Conservation (phyloP, 2,888 invertebrate species). For the Temnothorax ravouxi region DNA sequence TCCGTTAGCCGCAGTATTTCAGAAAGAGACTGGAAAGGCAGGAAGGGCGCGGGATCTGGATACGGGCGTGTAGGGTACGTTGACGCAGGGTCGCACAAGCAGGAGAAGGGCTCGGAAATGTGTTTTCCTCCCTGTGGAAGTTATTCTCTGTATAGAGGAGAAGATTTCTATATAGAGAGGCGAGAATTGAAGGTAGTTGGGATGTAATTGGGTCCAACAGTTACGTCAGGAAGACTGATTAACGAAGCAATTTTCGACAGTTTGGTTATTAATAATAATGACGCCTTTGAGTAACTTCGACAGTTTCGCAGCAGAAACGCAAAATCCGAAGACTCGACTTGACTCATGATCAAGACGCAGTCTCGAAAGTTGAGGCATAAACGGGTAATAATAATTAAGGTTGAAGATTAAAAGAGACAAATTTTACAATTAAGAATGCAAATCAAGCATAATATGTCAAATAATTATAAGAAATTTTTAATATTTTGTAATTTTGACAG, state of each 20-base stretch:
- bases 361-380: slow-evolving; percentile 15
- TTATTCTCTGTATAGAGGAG: slow-evolving; percentile 50
- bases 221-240: slow-evolving; percentile 42
- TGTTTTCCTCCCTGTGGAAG: slow-evolving; percentile 35
- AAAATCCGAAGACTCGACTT: background rate
- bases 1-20: slow-evolving; percentile 67
- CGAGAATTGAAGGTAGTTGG: slow-evolving; percentile 44
- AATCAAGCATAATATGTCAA: background rate
- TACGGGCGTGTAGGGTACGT: slow-evolving; percentile 39
- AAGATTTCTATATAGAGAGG: slow-evolving; percentile 50
- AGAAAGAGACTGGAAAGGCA: slow-evolving; percentile 11
- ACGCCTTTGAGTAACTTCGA: slow-evolving; percentile 35
- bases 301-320: slow-evolving; percentile 7
- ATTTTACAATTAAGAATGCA: background rate
- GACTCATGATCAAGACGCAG: background rate
- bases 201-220: slow-evolving; percentile 49
- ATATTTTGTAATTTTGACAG: background rate
- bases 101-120: slow-evolving; percentile 36
- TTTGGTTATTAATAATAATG: slow-evolving; percentile 53
- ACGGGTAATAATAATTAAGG: background rate
- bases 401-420: background rate
- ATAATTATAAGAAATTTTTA: background rate
- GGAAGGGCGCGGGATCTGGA: slow-evolving; percentile 36
- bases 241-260: slow-evolving; percentile 46
- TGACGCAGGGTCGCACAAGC: background rate